phyloP scores from a whole-genome alignment of 2,113 vertebrate genomes.

The Sinocyclocheilus anshuiensis region DNA sequence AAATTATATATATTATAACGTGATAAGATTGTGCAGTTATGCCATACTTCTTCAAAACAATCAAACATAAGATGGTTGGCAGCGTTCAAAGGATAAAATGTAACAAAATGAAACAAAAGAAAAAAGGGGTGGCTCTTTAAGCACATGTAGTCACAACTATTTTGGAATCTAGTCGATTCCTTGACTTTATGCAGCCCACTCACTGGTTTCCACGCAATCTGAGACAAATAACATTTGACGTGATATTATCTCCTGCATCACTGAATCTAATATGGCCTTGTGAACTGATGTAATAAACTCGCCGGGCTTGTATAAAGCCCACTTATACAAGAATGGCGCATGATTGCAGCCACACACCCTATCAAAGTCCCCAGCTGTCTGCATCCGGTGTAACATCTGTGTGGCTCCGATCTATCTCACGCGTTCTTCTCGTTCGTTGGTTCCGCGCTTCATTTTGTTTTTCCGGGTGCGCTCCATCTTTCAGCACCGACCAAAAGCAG shows the following conservation, averaged over 20 bases:
- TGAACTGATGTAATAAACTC: neutral
- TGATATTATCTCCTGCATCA: neutral
- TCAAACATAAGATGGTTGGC: neutral
- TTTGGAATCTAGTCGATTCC: neutral
- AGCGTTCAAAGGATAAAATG: neutral
- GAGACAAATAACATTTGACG: neutral
- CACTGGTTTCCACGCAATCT: neutral
- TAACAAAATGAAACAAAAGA: neutral
- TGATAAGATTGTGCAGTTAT: neutral
- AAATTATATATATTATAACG: neutral
- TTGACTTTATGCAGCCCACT: too few relatives aligned
- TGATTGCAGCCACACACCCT: neutral
- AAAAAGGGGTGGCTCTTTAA: neutral
- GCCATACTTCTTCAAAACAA: neutral
- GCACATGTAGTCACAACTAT: neutral
- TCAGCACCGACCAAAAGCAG: slow-evolving; percentile 39
- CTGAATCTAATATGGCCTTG: neutral
- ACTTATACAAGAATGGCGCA: neutral
- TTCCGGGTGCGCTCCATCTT: slow-evolving; percentile 59
- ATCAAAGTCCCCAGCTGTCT: neutral
- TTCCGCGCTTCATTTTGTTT: slow-evolving; percentile 51
- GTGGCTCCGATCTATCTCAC: slow-evolving; percentile 25
- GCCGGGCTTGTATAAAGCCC: too few relatives aligned
- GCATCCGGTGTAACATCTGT: slow-evolving; percentile 40
- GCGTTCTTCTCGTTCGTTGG: neutral